Evolutionary conservation across 2,113 vertebrate genomes (phyloP), one percentile per base, ranked within the genome.

Genomic region (Eublepharis macularius): DNA sequence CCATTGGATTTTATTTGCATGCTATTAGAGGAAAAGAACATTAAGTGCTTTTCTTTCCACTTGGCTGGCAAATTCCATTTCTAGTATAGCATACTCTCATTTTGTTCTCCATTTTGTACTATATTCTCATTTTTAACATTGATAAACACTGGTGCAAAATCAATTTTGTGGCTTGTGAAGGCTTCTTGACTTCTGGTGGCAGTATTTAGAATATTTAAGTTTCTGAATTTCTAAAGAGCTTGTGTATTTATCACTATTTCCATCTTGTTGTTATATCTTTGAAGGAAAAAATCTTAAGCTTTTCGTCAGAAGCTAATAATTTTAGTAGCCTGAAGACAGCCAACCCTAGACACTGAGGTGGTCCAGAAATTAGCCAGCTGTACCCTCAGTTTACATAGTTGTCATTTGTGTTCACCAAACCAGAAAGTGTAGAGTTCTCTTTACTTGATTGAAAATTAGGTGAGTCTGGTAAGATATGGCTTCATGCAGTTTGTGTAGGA

Each of bases 11-110:
- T 16, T 2, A 45, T 21, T 26, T 6, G n/a, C 4, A 17, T 5
- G n/a, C 32, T 70, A 17, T 0, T 12, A 29, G 8, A 0, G 1
- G 1, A 2, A 34, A 75, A 34, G 0, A 0, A 41, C 29, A 12
- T 6, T 8, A 19, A 9, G 3, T n/a, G 36, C 4, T 1, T 1
- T 1, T 2, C 14, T 10, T 65, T 83, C 45, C 16, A 39, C 16
- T 51, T 47, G 70, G n/a, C n/a, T 29, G 34, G 8, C 17, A 43
- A 81, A 60, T 49, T 57, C 32, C 11, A 0, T 13, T 49, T 51
- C 1, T 21, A 47, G 24, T 41, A 5, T 8, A 0, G 39, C 1
- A 26, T 36, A 34, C 21, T 54, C 34, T 11, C 24, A 54, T 39
- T 49, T 26, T 39, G 32, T 4, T 36, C 51, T 63, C 1, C 19